Conservation (phyloP, 2,797 vertebrate genomes). For the Acanthurus leucopareius region DNA sequence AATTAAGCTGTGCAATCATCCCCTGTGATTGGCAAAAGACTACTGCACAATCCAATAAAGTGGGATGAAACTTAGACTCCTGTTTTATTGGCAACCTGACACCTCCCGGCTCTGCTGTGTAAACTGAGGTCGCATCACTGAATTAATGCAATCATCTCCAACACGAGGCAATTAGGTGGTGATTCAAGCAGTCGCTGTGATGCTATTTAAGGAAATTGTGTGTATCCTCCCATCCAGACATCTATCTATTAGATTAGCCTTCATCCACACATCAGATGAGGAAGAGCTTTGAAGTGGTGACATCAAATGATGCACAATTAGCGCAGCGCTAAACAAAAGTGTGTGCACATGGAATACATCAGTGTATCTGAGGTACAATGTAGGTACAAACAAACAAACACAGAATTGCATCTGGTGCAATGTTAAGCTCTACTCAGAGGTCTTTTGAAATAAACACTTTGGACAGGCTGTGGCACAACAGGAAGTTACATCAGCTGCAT, state of each 20-base stretch:
- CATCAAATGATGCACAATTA: conserved; percentile 49
- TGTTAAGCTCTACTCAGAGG: background rate
- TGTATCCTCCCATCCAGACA: conserved; percentile 53
- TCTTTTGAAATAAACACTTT: conserved; percentile 30
- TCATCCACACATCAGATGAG: conserved; percentile 44
- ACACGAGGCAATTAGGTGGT: conserved; percentile 63
- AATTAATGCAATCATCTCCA: conserved; percentile 70
- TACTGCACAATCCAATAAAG: conserved; percentile 67
- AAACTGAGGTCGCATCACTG: conserved; percentile 46
- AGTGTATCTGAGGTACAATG: background rate
- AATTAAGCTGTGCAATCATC: conserved; percentile 69
- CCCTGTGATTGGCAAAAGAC: conserved; percentile 68
- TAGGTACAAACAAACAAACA: conserved; percentile 15
- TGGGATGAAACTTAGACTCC: conserved; percentile 66
- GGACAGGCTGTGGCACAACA: conserved; percentile 28
- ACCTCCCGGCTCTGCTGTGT: conserved; percentile 57
- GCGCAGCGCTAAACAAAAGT: conserved; percentile 36
- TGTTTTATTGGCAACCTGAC: conserved; percentile 75
- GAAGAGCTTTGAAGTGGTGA: conserved; percentile 44
- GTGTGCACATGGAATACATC: conserved; percentile 3
- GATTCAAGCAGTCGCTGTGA: conserved; percentile 49
- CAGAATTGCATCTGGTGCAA: background rate
- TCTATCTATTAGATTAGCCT: conserved; percentile 50
- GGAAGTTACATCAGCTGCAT: conserved; percentile 31
- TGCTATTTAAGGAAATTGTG: conserved; percentile 68